Evolutionary conservation across 1,140 invertebrate genomes (phyloP), one percentile per base, ranked within the genome.

Genomic region (Drosophila melanica): DNA sequence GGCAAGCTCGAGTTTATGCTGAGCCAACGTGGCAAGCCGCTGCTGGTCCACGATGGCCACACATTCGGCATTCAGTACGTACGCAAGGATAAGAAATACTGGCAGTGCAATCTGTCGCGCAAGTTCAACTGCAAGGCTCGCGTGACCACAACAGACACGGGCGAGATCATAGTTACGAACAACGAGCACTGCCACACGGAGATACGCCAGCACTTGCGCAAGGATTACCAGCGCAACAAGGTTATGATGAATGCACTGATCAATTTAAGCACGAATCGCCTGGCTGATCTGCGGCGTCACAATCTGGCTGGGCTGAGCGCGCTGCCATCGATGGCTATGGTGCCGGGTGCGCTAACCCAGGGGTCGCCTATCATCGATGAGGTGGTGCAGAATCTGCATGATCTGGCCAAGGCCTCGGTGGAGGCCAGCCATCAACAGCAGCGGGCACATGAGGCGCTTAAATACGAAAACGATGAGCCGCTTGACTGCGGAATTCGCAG

Each of bases 1-100:
- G 91, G 91, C 62, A 92, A 92, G 75, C 78, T 92, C 72, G 91
- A 92, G 75, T 92, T 92, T 60, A 92, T 92, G 91, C 77, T 92
- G 59, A 92, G 91, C 54, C 91, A 92, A 74, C 81, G 91, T 11
- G 91, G 91, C 58, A 92, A 92, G 44, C 91, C 91, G 7, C 58
- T 92, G 18, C 78, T 92, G n/a, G 91, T 92, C 54, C 91, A 92
- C 59, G 91, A 92, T 51, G 91, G 91, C 3, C 90, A 92, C 51
- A 91, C 91, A 20, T 92, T 92, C 47, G 91, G 91, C 48, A 92
- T 92, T 12, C 91, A 92, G 68, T 92, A 92, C 63, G 91, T 92
- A 60, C 90, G 91, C 42, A 92, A 92, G 77, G 91, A 92, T 45
- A 92, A 92, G 62, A 92, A 92, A 72, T 92, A 92, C 74, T 92